Evolutionary conservation across 2,797 vertebrate genomes (phyloP), one percentile per base, ranked within the genome.

Genomic region (Gymnothorax reevesii): DNA sequence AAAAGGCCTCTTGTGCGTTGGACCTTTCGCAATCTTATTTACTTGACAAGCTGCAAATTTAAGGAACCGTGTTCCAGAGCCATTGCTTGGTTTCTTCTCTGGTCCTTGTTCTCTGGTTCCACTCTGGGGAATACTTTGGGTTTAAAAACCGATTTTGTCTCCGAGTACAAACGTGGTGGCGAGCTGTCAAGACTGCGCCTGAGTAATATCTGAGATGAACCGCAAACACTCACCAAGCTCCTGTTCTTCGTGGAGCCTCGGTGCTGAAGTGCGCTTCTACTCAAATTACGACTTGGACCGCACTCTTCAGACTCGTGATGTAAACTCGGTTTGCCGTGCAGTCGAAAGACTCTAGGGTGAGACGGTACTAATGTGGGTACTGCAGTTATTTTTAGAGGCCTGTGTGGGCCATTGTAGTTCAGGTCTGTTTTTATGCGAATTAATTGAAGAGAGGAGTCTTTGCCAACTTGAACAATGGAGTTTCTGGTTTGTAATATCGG

Each of bases 401-500:
- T 82, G 42, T 57, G 80, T 27, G 80, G 22, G 8, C 55, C 49
- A 82, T 83, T 59, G 13, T 57, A 59, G 57, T 59, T 83, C 13
- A n/a, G 57, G 15, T 57, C 12, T 83, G 82, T 55, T 55, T 83
- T 57, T 83, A n/a, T 59, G 82, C n/a, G 59, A 57, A 59, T 83
- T 55, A 57, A 83, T 57, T 22, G 54, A 60, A 15, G n/a, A 60
- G 57, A 80, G 27, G 55, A 83, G 55, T 59, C 49, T 82, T n/a
- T 82, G 80, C 20, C 82, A 83, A 27, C n/a, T 80, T 83, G 82
- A 83, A 83, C 82, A 33, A 59, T 59, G n/a, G 55, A 22, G 22
- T 33, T 27, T 13, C 4, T 7, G 49, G 52, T 83, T 33, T 83
- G 55, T 33, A 83, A 83, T 83, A 59, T 25, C 54, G 17, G 55